These are phyloP conservation scores for Hyperoplus lanceolatus DNA, from an alignment of 2,797 vertebrate species.

Conservation along the genomic window DNA sequence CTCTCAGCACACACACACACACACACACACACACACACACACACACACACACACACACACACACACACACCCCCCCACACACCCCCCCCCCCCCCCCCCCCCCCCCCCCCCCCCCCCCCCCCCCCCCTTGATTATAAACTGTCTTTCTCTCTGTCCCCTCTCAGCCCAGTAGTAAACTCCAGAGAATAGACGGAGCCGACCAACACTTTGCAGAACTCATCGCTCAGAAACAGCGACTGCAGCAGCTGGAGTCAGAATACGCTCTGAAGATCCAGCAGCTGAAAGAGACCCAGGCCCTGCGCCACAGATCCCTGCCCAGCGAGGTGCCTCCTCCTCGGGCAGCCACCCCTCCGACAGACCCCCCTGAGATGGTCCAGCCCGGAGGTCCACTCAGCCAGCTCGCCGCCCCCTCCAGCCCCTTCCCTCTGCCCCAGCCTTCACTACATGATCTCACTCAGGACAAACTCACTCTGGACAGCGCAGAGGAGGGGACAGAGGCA, in stretches of 20 bases:
- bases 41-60: too few species aligned
- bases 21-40: too few species aligned
- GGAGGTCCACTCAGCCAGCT: conserved; percentile 65
- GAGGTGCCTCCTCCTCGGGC: conserved; percentile 52
- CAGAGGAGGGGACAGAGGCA: too few species aligned
- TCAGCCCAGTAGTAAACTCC: conserved; percentile 89
- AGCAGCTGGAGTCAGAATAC: conserved; percentile 95
- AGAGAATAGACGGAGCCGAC: conserved; percentile 86
- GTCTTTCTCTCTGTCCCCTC: not conserved
- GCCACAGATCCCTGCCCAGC: conserved; percentile 76
- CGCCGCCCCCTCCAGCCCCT: conserved; percentile 64
- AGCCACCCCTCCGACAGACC: conserved; percentile 48
- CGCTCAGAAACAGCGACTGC: conserved; percentile 92
- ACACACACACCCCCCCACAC: too few species aligned
- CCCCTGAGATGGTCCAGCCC: conserved; percentile 55
- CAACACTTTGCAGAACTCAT: conserved; percentile 93
- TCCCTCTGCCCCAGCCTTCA: conserved; percentile 92
- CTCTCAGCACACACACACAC: conserved; percentile 76
- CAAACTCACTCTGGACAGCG: conserved; percentile 90
- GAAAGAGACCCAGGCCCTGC: conserved; percentile 92
- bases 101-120: too few species aligned
- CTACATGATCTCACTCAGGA: conserved; percentile 98
- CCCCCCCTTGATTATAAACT: not conserved
- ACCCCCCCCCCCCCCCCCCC: too few species aligned
- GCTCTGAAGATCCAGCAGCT: conserved; percentile 96